phyloP scores from a whole-genome alignment of 1,140 invertebrate species.

The Papilio dardanus region DNA sequence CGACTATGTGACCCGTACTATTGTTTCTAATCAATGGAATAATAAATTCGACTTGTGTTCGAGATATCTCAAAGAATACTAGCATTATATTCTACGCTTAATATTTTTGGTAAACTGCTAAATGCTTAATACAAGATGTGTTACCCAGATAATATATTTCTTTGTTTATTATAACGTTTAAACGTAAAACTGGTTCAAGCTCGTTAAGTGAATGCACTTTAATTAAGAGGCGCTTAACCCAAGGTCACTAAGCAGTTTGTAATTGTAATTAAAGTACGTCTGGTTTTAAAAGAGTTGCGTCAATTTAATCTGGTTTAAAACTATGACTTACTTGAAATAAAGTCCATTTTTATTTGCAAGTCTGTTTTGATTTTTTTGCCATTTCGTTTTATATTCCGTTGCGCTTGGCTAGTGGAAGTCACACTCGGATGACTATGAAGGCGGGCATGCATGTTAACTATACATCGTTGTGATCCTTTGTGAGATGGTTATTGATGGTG shows the following conservation, averaged over 20 bases:
- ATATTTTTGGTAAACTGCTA: not conserved
- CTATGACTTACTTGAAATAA: not conserved
- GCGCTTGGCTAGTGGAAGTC: conserved; percentile 21
- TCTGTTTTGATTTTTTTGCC: not conserved
- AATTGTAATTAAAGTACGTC: conserved; percentile 15
- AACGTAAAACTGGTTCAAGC: not conserved
- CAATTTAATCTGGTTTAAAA: not conserved
- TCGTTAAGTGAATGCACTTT: conserved; percentile 21
- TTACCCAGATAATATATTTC: not conserved
- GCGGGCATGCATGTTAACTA: not conserved
- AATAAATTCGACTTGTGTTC: not conserved
- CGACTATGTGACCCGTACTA: conserved; percentile 42
- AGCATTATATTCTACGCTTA: not conserved
- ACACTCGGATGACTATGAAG: conserved; percentile 20
- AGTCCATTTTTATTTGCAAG: not conserved
- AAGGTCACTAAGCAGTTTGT: not conserved
- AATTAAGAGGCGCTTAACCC: conserved; percentile 8
- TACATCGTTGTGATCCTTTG: not conserved
- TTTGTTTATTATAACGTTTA: not conserved
- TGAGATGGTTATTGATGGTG: not conserved
- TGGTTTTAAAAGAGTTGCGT: not conserved
- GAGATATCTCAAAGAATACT: not conserved
- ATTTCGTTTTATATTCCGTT: conserved; percentile 3
- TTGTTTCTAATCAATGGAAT: conserved; percentile 21
- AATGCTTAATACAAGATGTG: not conserved